These are phyloP conservation scores for Dolichotis patagonum DNA, from an alignment of 2,113 vertebrate genomes.

Conservation along the genomic window DNA sequence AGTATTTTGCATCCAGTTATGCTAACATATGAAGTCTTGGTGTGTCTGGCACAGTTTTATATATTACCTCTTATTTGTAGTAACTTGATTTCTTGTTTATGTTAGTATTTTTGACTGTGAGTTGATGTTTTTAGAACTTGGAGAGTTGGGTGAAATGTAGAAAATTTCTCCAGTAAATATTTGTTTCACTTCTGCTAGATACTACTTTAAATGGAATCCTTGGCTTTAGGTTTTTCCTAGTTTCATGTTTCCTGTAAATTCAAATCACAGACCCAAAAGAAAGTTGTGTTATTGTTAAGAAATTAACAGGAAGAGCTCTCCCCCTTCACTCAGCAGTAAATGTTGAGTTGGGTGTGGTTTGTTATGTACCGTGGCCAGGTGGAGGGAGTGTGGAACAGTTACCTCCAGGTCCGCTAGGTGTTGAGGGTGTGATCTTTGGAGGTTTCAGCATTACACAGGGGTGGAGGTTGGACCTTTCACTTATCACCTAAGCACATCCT, in stretches of 20 bases:
- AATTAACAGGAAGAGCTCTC: background rate
- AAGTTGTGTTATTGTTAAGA: background rate
- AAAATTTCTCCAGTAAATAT: background rate
- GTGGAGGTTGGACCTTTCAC: too few relatives aligned
- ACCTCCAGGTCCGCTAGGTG: background rate
- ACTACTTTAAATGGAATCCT: background rate
- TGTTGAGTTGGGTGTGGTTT: background rate
- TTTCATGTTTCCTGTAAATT: background rate
- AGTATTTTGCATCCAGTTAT: background rate
- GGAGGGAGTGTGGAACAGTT: background rate
- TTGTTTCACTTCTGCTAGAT: background rate
- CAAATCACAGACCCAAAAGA: background rate
- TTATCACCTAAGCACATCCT: background rate
- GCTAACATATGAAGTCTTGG: background rate
- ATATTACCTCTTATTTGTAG: background rate
- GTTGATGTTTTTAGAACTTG: background rate
- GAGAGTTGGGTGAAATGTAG: background rate
- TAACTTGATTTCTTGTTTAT: background rate
- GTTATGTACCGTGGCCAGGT: background rate
- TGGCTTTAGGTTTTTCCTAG: background rate
- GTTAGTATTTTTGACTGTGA: background rate
- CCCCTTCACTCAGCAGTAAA: background rate
- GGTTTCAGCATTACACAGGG: background rate
- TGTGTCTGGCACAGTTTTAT: background rate
- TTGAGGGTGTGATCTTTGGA: background rate